Evolutionary conservation across 2,797 vertebrate species (phyloP), one percentile per base, ranked within the genome.

Genomic region (Tinamus major): DNA sequence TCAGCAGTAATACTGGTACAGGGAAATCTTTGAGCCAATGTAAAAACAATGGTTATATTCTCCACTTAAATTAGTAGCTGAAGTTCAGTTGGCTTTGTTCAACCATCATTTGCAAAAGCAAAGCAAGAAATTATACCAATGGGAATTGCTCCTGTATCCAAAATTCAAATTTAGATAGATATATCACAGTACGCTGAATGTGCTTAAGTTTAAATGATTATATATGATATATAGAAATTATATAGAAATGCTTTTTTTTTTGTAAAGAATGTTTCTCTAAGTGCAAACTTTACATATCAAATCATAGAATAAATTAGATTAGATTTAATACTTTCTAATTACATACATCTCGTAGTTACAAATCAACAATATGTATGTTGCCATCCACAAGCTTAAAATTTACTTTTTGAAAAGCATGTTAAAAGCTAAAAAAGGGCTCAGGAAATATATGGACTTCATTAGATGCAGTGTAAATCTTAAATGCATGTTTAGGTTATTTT

Each of bases 131-230:
- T 70, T n/a, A 51, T 26, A 51, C 6, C 0, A 31, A 15, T 14
- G 7, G 6, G 4, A 72, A 67, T n/a, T 81, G 53, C 23, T 71
- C 3, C n/a, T 53, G 5, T 42, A 24, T 48, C 0, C 5, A 35
- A 85, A 79, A 82, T 67, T 89, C 18, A 64, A n/a, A 69, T 69
- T 94, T 86, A 87, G 23, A 62, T 63, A 55, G 3, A 24, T 53
- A 13, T 24, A 79, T 42, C 42, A 80, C 17, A 37, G 19, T 27
- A 2, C 20, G 19, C 5, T 67, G 8, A 5, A 26, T 46, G 24
- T 4, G 2, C 76, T 29, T 64, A 63, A 26, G 14, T 41, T 68
- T 33, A 14, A 83, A 80, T 24, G 31, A 64, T 13, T 4, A 10
- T 42, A 19, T 4, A 72, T 9, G 18, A 19, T 46, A 48, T 48